Base-by-base conservation (phyloP, 2,888 invertebrate genomes). In the Piscicola geometra region DNA sequence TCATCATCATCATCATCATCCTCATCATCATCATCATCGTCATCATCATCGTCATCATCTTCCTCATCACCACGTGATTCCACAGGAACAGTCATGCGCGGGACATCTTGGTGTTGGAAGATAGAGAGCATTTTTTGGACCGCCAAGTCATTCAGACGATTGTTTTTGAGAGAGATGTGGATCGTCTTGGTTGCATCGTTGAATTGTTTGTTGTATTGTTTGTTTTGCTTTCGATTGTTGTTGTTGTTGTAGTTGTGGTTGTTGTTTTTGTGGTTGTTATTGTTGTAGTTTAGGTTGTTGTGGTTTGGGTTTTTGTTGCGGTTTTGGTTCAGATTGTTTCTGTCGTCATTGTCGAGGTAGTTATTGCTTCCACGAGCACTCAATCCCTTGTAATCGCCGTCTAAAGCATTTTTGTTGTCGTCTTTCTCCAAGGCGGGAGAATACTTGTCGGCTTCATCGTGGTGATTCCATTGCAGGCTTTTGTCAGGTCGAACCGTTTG, bases 51-150 rank as follows among this genome's bases (percentile, higher is more conserved):
- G 5, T 25, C 47, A 28, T 52, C 71, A 12, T 35, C 50, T 30
- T 30, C 60, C 33, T 52, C 35, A 36, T 75, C 41, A 9, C 36
- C 30, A 66, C 28, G 47, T 60, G 28, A 1, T n/a, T 56, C 21
- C 21, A 1, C 28, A 28, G 69, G 69, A n/a, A 33, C 9, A n/a
- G 30, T 33, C 9, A 69, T 28, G 5, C 32, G 5, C 9, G n/a
- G 33, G 5, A 28, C 47, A 41, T 68, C 52, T 69, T 79, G 76
- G 50, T 79, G 78, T 36, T 76, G 76, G 66, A 79, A 79, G 9
- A 77, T 50, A 28, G 77, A 74, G 36, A 79, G 25, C 60, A 79
- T 47, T 76, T 76, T 77, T 77, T 75, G 76, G 30, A 79, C 69
- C n/a, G 73, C 73, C 28, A 76, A 77, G 35, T 66, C 56, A 33